These are phyloP conservation scores for Diadema setosum DNA, from an alignment of 35 echinoderm and acorn worm genomes.

Conservation along the genomic window DNA sequence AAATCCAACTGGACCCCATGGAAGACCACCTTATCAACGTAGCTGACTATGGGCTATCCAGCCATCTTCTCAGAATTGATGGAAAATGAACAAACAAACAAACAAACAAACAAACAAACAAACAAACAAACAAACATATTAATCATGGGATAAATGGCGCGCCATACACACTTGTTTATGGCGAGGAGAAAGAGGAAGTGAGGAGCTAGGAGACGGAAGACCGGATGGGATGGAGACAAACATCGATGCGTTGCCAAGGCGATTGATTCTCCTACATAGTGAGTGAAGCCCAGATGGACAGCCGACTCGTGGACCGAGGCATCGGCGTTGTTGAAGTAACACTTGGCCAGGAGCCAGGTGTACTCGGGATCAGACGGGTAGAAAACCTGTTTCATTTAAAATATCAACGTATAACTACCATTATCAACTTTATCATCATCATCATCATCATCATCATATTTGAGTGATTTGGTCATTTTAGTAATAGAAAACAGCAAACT, in stretches of 20 bases:
- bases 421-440: neutral
- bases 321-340: conserved; percentile 52
- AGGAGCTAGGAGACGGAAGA: conserved; percentile 47
- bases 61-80: too few relatives aligned
- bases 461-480: too few relatives aligned
- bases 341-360: conserved; percentile 62
- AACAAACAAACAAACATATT: too few relatives aligned
- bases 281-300: conserved; percentile 52
- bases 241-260: neutral
- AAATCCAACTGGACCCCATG: too few relatives aligned
- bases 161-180: conserved; percentile 42
- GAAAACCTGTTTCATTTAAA: conserved; percentile 1
- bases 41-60: too few relatives aligned
- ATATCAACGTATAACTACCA: neutral
- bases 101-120: too few relatives aligned
- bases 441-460: neutral
- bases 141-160: neutral
- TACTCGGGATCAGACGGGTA: conserved; percentile 35
- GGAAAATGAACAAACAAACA: too few relatives aligned
- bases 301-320: conserved; percentile 55
- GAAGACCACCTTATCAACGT: too few relatives aligned
- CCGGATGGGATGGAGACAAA: conserved; percentile 51
- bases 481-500: too few relatives aligned
- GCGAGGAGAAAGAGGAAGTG: conserved; percentile 55
- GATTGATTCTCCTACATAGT: conserved; percentile 39